Base-by-base conservation (phyloP, 2,888 invertebrate species). In the Ptychoptera contaminata region DNA sequence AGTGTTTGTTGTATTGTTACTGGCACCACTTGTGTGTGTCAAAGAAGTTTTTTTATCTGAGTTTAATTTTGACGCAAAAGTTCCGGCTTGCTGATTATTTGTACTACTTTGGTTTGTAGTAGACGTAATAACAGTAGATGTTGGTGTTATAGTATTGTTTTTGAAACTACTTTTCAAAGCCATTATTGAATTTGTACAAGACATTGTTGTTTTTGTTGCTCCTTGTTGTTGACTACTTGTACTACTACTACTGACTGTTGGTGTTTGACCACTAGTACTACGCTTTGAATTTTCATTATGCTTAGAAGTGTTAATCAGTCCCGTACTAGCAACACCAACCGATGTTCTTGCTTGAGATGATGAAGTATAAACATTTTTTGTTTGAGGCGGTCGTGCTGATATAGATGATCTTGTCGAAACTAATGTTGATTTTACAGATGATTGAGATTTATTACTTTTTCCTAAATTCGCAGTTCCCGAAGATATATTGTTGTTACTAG, bases 131-230 rank as follows among this genome's bases (percentile, higher is more conserved):
- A 7, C 37, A 30, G 44, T 11, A 49, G 51, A 62, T 55, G 60
- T 48, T 38, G 46, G 43, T 2, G 48, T 43, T 23, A 40, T 37
- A 41, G 43, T 54, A 49, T 68, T 63, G 35, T 71, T 69, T 35
- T 42, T 42, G 15, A 43, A 37, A 42, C 43, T 55, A 49, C 67
- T 63, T 35, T 71, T 69, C 15, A 71, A 64, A 23, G 72, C 42
- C 67, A 71, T 71, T 48, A 73, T 70, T 35, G 71, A 71, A 48
- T 68, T 69, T 8, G 72, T 71, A 53, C 73, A 72, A 1, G 72
- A 71, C 67, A 72, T 71, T 12, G 73, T 72, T 7, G 72, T 71
- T 53, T 71, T 67, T 50, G 75, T 71, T 58, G 45, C 46, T 29
- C 37, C 40, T 16, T 31, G 34, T 44, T 10, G 44, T 32, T 16